Evolutionary conservation across 2,797 vertebrate genomes (phyloP), one percentile per base, ranked within the genome.

Genomic region (Falco concolor): DNA sequence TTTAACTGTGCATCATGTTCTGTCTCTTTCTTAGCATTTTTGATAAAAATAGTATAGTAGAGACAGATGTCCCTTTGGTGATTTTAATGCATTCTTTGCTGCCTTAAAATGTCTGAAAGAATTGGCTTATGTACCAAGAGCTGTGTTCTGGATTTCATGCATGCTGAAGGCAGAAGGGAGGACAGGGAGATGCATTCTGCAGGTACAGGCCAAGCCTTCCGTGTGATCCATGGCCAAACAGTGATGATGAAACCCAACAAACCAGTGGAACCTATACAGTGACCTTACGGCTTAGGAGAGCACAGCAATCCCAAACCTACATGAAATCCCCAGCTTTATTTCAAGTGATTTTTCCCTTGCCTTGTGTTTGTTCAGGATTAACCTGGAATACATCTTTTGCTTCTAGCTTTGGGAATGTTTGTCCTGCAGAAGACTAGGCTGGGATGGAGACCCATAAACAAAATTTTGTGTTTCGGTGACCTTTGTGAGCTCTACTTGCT

Each of bases 401-500:
- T 91, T 36, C 57, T 24, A 0, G 44, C 65, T 86, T 57, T 89
- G 69, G 64, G 52, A 89, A 72, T 40, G 30, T 72, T 94, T 84
- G 77, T 85, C 57, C 81, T 75, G 53, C 42, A 64, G 53, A 83
- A 77, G 72, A 28, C 38, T 22, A 36, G n/a, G 50, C 19, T 75
- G 9, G 27, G 32, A 44, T 70, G 45, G 57, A 90, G 54, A 56
- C 11, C 7, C 44, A 53, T 15, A 54, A 59, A 34, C 19, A 44
- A 5, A 13, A 9, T 78, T 87, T 61, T 34, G 25, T 92, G 63
- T 64, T 40, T 34, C 7, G 16, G 60, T 44, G 67, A 94, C 84
- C 87, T 97, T 82, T 70, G 57, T 85, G 87, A 95, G 86, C 87
- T 44, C 32, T 93, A 98, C 97, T 97, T 96, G 97, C 98, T 98